Conservation (phyloP, 2,797 vertebrate genomes). For the Peromyscus melanophrys region DNA sequence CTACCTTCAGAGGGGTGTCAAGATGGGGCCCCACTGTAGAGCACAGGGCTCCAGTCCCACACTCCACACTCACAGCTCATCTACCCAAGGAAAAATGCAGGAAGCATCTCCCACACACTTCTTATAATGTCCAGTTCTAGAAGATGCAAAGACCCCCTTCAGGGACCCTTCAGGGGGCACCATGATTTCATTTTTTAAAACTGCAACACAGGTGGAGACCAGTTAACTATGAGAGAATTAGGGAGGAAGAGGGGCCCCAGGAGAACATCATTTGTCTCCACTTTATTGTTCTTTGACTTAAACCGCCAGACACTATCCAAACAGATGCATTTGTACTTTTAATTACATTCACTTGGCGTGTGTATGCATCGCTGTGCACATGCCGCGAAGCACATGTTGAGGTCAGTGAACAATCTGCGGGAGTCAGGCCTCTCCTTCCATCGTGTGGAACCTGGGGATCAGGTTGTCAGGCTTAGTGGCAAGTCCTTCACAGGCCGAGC, state of each 20-base stretch:
- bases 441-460: background rate
- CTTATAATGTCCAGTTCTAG: background rate
- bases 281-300: background rate
- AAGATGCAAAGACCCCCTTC: background rate
- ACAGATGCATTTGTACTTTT: background rate
- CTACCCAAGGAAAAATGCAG: background rate
- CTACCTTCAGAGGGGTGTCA: background rate
- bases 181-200: background rate
- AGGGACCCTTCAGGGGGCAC: background rate
- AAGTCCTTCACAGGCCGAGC: background rate
- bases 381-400: background rate
- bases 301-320: background rate
- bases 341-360: background rate
- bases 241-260: background rate
- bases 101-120: too few species aligned
- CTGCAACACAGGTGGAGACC: background rate
- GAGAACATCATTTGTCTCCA: background rate
- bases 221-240: background rate
- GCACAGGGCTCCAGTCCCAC: too few species aligned
- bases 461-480: background rate
- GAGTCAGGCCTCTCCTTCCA: background rate
- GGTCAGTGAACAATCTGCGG: background rate
- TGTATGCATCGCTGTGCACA: background rate
- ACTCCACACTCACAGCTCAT: accelerated
- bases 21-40: accelerated